A percentile compares a stretch with the other conserved stretches of the same genome.
These are phyloP conservation scores for Hippasteria phrygiana DNA, from an alignment of 53 echinoderm and acorn worm genomes.

Conservation along the genomic window DNA sequence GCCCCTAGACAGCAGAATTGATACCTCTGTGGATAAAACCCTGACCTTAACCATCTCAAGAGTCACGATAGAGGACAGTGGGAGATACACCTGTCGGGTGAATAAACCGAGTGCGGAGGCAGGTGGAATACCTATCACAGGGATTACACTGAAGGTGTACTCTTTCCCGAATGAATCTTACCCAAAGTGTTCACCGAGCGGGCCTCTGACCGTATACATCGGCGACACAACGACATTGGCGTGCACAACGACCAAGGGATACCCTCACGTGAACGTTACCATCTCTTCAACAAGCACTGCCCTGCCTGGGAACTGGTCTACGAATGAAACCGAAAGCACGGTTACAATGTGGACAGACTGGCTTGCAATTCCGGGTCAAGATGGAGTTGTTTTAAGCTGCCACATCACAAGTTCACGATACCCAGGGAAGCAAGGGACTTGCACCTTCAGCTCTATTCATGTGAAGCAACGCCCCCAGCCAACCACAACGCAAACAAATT, in stretches of 20 bases:
- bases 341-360: not conserved
- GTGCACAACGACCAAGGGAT: not conserved
- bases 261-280: not conserved
- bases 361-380: not conserved
- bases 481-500: not conserved
- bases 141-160: not conserved
- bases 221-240: slow-evolving; percentile 22
- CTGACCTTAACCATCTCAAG: not conserved
- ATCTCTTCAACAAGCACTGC: not conserved
- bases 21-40: not conserved
- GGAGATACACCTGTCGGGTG: not conserved
- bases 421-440: not conserved
- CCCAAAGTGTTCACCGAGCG: not conserved
- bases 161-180: not conserved
- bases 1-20: not conserved
- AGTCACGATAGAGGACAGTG: not conserved
- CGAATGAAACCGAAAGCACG: not conserved
- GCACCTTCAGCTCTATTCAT: not conserved
- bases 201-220: not conserved
- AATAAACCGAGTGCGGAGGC: not conserved
- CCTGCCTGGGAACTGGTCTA: not conserved
- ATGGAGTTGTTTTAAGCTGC: not conserved
- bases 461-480: not conserved
- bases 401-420: not conserved
- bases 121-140: too few species aligned